A percentile compares a stretch with the other conserved stretches of the same genome.
Evolutionary conservation across 2,888 invertebrate species (phyloP).

Genomic region (Plagodis dolabraria): DNA sequence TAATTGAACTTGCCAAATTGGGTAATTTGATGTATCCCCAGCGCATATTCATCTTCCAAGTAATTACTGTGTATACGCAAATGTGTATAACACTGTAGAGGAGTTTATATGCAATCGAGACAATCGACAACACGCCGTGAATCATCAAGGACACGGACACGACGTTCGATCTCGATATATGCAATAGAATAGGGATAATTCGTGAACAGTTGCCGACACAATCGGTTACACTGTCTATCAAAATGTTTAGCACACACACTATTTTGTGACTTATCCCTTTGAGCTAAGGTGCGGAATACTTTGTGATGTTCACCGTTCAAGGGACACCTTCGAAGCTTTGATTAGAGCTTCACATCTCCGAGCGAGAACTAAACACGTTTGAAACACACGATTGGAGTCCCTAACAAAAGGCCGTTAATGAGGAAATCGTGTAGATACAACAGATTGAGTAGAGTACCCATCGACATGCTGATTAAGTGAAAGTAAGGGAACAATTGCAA

Average conservation of each 20-base stretch:
- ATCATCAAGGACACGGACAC: conserved; percentile 41
- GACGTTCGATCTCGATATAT: conserved; percentile 39
- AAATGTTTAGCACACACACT: conserved; percentile 23
- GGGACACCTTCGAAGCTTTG: conserved; percentile 61
- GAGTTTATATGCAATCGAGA: conserved; percentile 33
- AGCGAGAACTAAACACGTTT: conserved; percentile 46
- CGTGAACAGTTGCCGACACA: conserved; percentile 45
- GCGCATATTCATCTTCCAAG: conserved; percentile 12
- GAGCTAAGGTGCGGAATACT: conserved; percentile 36
- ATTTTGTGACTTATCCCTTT: conserved; percentile 24
- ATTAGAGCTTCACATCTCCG: conserved; percentile 56
- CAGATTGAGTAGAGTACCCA: conserved; percentile 47
- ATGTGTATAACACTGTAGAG: conserved; percentile 21
- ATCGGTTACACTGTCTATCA: conserved; percentile 40
- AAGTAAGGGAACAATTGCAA: conserved; percentile 59
- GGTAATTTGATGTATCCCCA: not conserved
- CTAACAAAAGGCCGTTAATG: conserved; percentile 78
- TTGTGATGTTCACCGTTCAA: conserved; percentile 24
- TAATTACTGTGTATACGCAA: conserved; percentile 16
- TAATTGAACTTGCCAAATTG: conserved; percentile 7
- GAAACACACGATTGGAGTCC: conserved; percentile 46
- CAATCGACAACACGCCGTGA: conserved; percentile 41
- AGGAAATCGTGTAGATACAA: conserved; percentile 73
- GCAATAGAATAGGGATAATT: conserved; percentile 44
- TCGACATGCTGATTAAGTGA: conserved; percentile 68